Evolutionary conservation across 1,140 invertebrate genomes (phyloP).

Genomic region (Agraylea sexmaculata): DNA sequence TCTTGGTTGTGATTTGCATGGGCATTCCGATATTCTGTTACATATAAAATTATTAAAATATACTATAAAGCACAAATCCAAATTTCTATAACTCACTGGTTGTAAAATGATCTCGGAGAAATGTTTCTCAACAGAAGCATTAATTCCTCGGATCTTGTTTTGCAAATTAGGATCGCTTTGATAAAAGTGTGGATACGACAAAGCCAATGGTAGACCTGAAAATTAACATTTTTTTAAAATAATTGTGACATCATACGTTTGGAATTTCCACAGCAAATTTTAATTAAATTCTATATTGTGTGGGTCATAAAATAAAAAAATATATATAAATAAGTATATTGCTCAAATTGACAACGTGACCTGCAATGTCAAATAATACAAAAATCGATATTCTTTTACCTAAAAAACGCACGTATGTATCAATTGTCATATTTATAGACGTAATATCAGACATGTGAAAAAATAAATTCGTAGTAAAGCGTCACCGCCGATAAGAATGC

Average conservation of each 20-base stretch:
- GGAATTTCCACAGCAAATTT: too few species aligned
- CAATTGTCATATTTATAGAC: too few species aligned
- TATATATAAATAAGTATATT: neutral
- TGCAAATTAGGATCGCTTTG: conserved; percentile 50
- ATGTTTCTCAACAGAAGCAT: conserved; percentile 45
- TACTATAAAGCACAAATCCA: conserved; percentile 3
- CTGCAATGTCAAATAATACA: neutral
- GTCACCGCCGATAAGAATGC: too few species aligned
- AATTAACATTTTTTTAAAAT: too few species aligned
- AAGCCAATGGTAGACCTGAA: conserved; percentile 51
- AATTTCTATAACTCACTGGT: conserved; percentile 34
- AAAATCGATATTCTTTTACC: neutral
- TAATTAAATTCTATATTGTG: conserved; percentile 8
- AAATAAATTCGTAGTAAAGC: too few species aligned
- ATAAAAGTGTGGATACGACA: conserved; percentile 73
- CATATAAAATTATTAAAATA: neutral
- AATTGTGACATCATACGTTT: too few species aligned
- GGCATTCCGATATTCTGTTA: conserved; percentile 45
- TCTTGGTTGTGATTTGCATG: conserved; percentile 39
- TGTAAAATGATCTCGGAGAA: conserved; percentile 36
- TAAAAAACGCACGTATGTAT: too few species aligned
- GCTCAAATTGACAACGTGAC: neutral
- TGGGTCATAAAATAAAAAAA: neutral
- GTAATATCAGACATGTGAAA: too few species aligned
- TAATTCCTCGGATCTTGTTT: conserved; percentile 53